A percentile compares a stretch with the other conserved stretches of the same genome.
Evolutionary conservation across 1,140 invertebrate genomes (phyloP).

Genomic region (Spodoptera frugiperda): DNA sequence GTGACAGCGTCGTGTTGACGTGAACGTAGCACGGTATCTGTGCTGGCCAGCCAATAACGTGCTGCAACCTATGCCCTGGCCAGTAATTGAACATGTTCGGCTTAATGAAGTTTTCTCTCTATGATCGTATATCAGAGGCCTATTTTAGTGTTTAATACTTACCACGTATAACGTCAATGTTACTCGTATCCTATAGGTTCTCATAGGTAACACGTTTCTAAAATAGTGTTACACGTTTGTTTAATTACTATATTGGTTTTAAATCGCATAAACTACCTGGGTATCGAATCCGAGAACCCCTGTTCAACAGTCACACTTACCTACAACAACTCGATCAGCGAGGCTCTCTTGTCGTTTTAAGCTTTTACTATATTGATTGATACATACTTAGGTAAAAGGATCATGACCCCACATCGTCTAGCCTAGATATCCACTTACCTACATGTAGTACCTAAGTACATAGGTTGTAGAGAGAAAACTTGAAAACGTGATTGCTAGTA

Average conservation of each 20-base stretch:
- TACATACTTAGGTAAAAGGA: too few relatives aligned
- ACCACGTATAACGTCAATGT: too few relatives aligned
- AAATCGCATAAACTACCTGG: too few relatives aligned
- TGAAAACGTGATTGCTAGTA: slow-evolving; percentile 58
- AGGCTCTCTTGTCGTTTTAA: not conserved
- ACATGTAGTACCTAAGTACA: not conserved
- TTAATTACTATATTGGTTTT: too few relatives aligned
- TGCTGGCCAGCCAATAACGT: slow-evolving; percentile 59
- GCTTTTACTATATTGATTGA: not conserved
- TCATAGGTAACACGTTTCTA: too few relatives aligned
- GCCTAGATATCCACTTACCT: slow-evolving; percentile 25
- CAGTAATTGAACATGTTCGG: slow-evolving; percentile 80
- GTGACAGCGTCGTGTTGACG: slow-evolving; percentile 36
- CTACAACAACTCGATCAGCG: too few relatives aligned
- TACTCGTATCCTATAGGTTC: not conserved
- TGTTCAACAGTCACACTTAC: too few relatives aligned
- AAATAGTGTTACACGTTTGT: too few relatives aligned
- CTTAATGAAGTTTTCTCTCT: slow-evolving; percentile 78
- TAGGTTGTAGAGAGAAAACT: slow-evolving; percentile 45
- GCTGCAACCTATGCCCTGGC: slow-evolving; percentile 57
- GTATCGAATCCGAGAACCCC: not conserved
- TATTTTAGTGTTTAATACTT: not conserved
- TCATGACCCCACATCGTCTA: not conserved
- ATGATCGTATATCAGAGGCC: not conserved
- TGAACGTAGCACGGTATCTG: slow-evolving; percentile 64